Base-by-base conservation (phyloP, 2,797 vertebrate genomes). In the Phylloscopus collybita region DNA sequence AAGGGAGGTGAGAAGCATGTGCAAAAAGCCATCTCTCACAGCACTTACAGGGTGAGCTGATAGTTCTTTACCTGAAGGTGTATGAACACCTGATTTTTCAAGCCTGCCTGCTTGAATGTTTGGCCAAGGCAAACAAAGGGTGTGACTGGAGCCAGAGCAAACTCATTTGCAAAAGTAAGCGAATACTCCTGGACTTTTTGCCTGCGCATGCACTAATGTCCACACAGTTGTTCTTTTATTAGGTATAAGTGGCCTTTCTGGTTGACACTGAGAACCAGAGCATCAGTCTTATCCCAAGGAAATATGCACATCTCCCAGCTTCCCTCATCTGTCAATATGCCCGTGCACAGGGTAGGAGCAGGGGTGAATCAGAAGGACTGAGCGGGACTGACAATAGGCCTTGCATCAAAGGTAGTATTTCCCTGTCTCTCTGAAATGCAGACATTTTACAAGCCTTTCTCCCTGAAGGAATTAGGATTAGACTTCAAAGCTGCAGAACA, bases 401-500 rank as follows among this genome's bases (percentile, higher is more conserved):
- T 62, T 34, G 80, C 74, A 92, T 94, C 93, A 96, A 95, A 96
- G 88, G 83, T 94, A 96, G 40, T 4, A 71, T 56, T 88, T 85
- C 79, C 78, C 61, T 62, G n/a, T 44, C 70, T 90, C 61, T 86
- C 90, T 61, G 75, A 96, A 95, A 93, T 2, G 74, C 76, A 85
- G 80, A 70, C 30, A 51, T 93, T 95, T 89, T 59, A 83, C 90
- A 93, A 92, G 93, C 80, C 81, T 72, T 78, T 89, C 80, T 93
- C 90, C 95, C 94, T 59, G 65, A 96, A 97, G 95, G 95, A 96
- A 92, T 95, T 91, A 90, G 90, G 88, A 95, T 92, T 95, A 96
- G 78, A 94, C 92, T 96, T 96, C 95, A 96, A 95, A 95, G 93
- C 90, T 60, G 67, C 74, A 87, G 93, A 96, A 94, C 83, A 93